Base-by-base conservation (phyloP, 2,113 vertebrate species). In the Sceloporus undulatus region DNA sequence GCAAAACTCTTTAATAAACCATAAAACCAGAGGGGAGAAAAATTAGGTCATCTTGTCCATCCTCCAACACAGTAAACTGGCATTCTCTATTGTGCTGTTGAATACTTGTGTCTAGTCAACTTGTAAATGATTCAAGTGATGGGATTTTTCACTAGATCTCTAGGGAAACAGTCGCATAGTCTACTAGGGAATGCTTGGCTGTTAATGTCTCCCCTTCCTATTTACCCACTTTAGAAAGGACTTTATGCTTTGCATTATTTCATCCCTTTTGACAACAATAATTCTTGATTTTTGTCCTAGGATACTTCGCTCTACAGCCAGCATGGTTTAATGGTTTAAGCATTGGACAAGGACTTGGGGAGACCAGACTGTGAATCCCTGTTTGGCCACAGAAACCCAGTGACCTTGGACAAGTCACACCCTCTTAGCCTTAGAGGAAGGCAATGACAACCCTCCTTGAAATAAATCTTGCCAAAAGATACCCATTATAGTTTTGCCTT, bases 1-100 rank as follows among this genome's bases (percentile, higher is more conserved):
- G 88, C 85, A 91, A 91, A 95, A 92, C 90, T 92, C 90, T 92
- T 95, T 89, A 95, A 95, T 96, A 96, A 96, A 92, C 94, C 92
- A 96, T 90, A 90, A 90, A 93, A 90, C 91, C 68, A 92, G 87
- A 90, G 1, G 29, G 74, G 23, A 27, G 29, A 19, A 16, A 94
- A 95, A 95, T 93, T 78, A 93, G 95, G 95, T 94, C 94, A 91
- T 76, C 90, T 91, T 85, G 84, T 87, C 86, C 2, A 3, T 1
- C 0, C 38, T 85, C 91, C 70, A 0, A 0, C 89, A 77, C 71
- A 0, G 0, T 7, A 76, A 85, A 71, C 74, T 78, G 89, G 81
- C 66, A 82, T 70, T 82, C 79, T 83, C 1, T n/a, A 74, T 9
- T 1, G 34, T 0, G 19, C 90, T 52, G 87, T 23, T 0, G 66